Base-by-base conservation (phyloP, 2,888 invertebrate genomes). In the Chloroclystis v-ata region DNA sequence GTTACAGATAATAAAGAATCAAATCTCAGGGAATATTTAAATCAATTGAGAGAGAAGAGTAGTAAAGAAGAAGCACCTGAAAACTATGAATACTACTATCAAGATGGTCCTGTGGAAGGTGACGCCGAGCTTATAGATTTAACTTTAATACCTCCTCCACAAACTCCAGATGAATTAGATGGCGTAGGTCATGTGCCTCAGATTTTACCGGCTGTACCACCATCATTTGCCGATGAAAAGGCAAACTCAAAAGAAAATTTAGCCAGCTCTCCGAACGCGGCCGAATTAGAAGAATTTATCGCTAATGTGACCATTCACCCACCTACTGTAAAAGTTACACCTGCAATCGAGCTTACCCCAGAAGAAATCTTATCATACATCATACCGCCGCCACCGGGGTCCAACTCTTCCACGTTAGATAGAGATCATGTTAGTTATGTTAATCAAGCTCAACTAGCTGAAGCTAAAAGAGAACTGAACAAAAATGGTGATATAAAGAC, bases 51-150 rank as follows among this genome's bases (percentile, higher is more conserved):
- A 71, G 92, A 92, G 59, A 90, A 90, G 57, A 90, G 90, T 53
- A 90, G 78, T 61, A 82, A 89, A 66, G 85, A 82, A 70, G 88
- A 68, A 68, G 69, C 72, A 64, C 75, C 61, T 68, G 72, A 72
- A 66, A 82, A 82, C 28, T 77, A 74, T 53, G 81, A 89, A 52
- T 89, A 82, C 71, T 84, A 83, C 56, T 90, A 84, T 45, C 78
- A 82, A 61, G 86, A 84, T 51, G 75, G 65, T 66, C 63, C 75
- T 55, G 73, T 79, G 44, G 87, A 87, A 56, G 74, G 72, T 64
- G 96, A 96, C 76, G 94, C 94, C 30, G 96, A 97, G 89, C 92
- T 97, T 67, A 96, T 96, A 76, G 97, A 96, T 84, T 89, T 96
- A 78, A 95, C 96, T 43, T 90, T 95, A 69, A 91, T 96, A 72